Base-by-base conservation (phyloP, 2,888 invertebrate genomes). In the Cordylochernes scorpioides region DNA sequence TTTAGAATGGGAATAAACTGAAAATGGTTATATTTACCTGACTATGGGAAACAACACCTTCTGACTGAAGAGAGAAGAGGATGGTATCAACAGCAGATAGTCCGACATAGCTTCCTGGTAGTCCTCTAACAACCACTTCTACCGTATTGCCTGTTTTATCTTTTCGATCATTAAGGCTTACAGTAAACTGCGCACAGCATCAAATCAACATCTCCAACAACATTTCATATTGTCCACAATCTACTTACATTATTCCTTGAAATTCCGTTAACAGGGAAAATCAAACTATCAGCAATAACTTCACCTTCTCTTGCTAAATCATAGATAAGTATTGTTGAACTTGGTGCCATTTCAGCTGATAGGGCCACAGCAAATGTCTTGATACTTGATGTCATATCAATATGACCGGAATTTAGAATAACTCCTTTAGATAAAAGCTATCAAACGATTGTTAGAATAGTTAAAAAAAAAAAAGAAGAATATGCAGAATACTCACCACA, bases 261-360 rank as follows among this genome's bases (percentile, higher is more conserved):
- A 42, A 88, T 78, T 34, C 86, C 86, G 55, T 91, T 82, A 15
- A 91, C 86, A 1, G 86, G 82, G 60, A 88, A 84, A 10, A 84
- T 86, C 33, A 91, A 59, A 32, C 80, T 75, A 57, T 91, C 91
- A 0, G 77, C 77, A 1, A 84, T 66, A 28, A 88, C 71, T 45
- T 73, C 72, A 0, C 77, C 82, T 42, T 71, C 68, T 24, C 53
- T 52, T 4, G 69, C 70, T 1, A 82, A 66, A 50, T 73, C 68
- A 65, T 84, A 91, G 26, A 78, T 78, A 12, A 86, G 65, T 19
- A 80, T 65, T 0, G 84, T 82, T n/a, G 86, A 71, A 15, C 73
- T 72, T 0, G 91, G 91, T 7, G 88, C 75, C 57, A 59, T 57
- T 39, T 58, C 54, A 13, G 57, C 39, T 3, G 55, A 54, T 24